Evolutionary conservation across 1,140 invertebrate genomes (phyloP), one percentile per base, ranked within the genome.

Genomic region (Pissodes strobi): DNA sequence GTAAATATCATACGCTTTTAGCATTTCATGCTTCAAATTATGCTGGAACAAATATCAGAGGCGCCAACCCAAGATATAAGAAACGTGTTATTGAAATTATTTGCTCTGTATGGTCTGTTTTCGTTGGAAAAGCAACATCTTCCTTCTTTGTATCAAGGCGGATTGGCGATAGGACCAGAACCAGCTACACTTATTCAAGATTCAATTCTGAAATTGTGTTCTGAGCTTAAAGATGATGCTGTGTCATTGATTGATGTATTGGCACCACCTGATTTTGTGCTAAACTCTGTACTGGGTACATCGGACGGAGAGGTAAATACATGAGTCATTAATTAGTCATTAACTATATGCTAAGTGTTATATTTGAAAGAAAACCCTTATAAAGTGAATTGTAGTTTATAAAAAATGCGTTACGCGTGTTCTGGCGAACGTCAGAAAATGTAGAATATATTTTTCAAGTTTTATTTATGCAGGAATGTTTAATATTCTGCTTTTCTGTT

Each of bases 251-350:
- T 88, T 0, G 95, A 97, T 82, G 86, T 87, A 0, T 83, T 97
- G 58, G 91, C 93, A 13, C 93, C 93, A 1, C 88, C 91, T 12
- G 94, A 97, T 82, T 95, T 90, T 75, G 85, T 91, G 68, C 74
- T 94, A 0, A 90, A 91, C 72, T 94, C 92, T 4, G 85, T 87
- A 12, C 79, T 94, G 10, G 92, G 91, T 46, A 81, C 83, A 71
- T 86, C 90, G 1, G 90, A 94, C 81, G 93, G 92, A 74, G 82
- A 91, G 78, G 86, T 87, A 74, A 72, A 68, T 59, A n/a, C n/a
- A n/a, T n/a, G n/a, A 48, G 45, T 51, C 5, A 13, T 15, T 41
- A 15, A 41, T 17, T 41, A 41, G 17, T 15, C 6, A 17, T 17
- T 41, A 41, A 2, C 15, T 19, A 18, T 45, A 45, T 45, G 15